Evolutionary conservation across 2,113 vertebrate genomes (phyloP).

Genomic region (Tonatia bakeri): DNA sequence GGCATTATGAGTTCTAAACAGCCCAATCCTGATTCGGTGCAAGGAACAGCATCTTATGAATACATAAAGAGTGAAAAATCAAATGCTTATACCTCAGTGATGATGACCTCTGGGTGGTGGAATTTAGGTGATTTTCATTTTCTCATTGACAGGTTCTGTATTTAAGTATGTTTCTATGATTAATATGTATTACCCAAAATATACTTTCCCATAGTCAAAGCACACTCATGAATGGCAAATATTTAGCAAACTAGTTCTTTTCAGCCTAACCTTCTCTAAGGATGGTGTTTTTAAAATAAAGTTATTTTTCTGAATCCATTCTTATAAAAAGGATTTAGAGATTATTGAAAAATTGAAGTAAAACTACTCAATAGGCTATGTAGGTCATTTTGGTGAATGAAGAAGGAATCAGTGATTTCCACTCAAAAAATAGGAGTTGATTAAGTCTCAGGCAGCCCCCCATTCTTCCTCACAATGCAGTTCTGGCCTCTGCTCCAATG

Average conservation of each 20-base stretch:
- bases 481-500: not conserved
- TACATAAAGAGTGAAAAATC: not conserved
- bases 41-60: not conserved
- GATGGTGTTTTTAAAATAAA: not conserved
- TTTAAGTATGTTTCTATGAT: not conserved
- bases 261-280: not conserved
- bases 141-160: not conserved
- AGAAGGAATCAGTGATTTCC: not conserved
- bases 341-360: not conserved
- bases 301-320: not conserved
- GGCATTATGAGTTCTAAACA: not conserved
- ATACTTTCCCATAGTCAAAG: not conserved
- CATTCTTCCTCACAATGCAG: accelerated
- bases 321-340: not conserved
- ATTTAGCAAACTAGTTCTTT: not conserved
- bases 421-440: not conserved
- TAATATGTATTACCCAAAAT: not conserved
- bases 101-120: not conserved
- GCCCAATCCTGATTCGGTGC: not conserved
- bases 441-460: not conserved
- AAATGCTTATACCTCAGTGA: not conserved
- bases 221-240: not conserved
- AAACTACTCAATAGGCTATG: not conserved
- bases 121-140: not conserved
- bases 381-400: not conserved